A percentile compares a stretch with the other conserved stretches of the same genome.
Conservation (phyloP, 2,888 invertebrate genomes). For the Frankliniella intonsa region DNA sequence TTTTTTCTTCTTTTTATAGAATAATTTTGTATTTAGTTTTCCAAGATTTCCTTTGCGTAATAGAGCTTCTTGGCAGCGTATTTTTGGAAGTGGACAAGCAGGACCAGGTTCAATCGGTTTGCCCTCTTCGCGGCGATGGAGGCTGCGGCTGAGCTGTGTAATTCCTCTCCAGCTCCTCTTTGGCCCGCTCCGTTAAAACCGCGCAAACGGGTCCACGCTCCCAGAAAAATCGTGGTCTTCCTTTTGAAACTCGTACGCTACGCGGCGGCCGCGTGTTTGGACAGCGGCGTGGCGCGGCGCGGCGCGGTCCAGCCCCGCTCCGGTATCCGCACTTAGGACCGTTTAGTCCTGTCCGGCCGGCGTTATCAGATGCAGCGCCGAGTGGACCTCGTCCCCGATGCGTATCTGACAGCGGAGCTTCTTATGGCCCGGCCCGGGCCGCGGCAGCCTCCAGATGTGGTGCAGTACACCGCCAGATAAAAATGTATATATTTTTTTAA, state of each 20-base stretch:
- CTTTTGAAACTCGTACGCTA: too few relatives aligned
- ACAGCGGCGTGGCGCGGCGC: neutral
- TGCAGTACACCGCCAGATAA: neutral
- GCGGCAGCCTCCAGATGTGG: neutral
- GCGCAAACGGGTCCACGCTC: too few relatives aligned
- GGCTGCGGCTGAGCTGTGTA: neutral
- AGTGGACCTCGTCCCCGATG: slow-evolving; percentile 9
- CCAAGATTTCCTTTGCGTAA: neutral
- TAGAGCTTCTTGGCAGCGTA: neutral
- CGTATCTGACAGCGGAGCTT: slow-evolving; percentile 11
- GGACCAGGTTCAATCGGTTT: neutral
- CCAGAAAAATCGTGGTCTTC: too few relatives aligned
- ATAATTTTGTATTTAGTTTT: neutral
- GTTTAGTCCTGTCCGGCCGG: neutral
- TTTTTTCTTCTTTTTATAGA: neutral
- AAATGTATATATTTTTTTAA: neutral
- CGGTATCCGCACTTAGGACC: slow-evolving; percentile 24
- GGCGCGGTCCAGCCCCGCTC: neutral
- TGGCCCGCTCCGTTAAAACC: too few relatives aligned
- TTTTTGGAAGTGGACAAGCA: neutral
- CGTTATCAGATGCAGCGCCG: neutral
- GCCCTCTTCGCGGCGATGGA: neutral
- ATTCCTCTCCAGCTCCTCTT: too few relatives aligned
- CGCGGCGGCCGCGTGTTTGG: too few relatives aligned
- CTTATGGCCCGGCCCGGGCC: slow-evolving; percentile 4